Evolutionary conservation across 2,113 vertebrate species (phyloP).

Genomic region (Capreolus pygargus): DNA sequence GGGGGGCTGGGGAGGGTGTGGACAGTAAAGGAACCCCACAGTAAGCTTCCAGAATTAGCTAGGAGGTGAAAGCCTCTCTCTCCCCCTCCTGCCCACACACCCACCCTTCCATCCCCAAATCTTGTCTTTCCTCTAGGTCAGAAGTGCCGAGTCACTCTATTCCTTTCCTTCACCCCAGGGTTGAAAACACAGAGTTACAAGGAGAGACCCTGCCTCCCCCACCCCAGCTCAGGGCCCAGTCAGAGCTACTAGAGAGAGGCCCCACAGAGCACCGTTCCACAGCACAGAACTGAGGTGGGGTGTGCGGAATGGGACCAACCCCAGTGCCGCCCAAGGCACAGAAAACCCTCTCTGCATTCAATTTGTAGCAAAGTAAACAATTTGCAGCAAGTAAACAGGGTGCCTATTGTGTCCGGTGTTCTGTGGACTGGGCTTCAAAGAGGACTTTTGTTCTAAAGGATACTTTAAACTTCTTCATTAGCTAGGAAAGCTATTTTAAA

Average conservation of each 20-base stretch:
- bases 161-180: neutral
- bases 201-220: rapidly evolving
- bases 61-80: neutral
- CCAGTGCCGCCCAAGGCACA: neutral
- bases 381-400: conserved; percentile 36
- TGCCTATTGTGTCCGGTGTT: neutral
- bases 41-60: neutral
- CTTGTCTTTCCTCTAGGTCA: neutral
- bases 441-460: conserved; percentile 30
- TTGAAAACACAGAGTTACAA: neutral
- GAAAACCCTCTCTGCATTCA: conserved; percentile 9
- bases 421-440: neutral
- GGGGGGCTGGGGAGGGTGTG: rapidly evolving
- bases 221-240: neutral
- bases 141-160: neutral
- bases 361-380: conserved; percentile 48
- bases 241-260: neutral
- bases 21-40: neutral
- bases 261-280: neutral
- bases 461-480: conserved; percentile 57
- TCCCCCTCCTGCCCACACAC: neutral
- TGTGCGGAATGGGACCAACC: neutral
- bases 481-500: conserved; percentile 43
- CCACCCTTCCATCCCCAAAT: neutral
- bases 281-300: conserved; percentile 43